phyloP scores from a whole-genome alignment of 2,888 invertebrate genomes.

The Notodromas monacha region DNA sequence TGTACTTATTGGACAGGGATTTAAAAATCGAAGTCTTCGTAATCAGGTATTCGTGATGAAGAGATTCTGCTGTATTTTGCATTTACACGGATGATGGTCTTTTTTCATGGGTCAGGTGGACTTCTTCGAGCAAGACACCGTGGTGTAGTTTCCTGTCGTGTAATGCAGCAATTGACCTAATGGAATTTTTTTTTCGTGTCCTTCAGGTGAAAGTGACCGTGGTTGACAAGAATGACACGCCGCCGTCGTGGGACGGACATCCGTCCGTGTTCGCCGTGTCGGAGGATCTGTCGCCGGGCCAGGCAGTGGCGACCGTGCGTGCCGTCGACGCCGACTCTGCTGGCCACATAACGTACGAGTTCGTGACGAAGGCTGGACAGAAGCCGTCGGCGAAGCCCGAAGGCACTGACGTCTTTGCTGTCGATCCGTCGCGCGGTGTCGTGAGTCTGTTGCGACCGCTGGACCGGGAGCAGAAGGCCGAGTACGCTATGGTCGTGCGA shows the following conservation, averaged over 20 bases:
- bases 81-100: no score
- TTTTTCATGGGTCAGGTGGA: no score
- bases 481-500: constrained; percentile 41
- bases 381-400: constrained; percentile 9
- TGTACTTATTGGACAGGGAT: no score
- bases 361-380: no score
- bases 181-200: no score
- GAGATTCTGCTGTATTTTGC: no score
- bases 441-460: constrained; percentile 39
- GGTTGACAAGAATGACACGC: constrained; percentile 70
- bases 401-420: constrained; percentile 21
- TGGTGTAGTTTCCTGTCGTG: no score
- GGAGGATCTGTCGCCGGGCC: constrained; percentile 50
- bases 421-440: constrained; percentile 35
- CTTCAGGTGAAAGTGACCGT: constrained; percentile 53
- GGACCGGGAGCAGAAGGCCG: constrained; percentile 44
- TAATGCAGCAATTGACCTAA: no score
- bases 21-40: no score
- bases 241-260: constrained; percentile 48
- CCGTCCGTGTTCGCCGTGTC: constrained; percentile 39
- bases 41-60: no score
- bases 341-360: constrained; percentile 29
- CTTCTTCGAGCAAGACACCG: no score
- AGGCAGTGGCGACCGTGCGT: constrained; percentile 35
- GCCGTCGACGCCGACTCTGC: constrained; percentile 59